Percentiles rank a stretch among this genome's conserved stretches.
phyloP scores from a whole-genome alignment of 2,888 invertebrate species.

The Hedya salicella region DNA sequence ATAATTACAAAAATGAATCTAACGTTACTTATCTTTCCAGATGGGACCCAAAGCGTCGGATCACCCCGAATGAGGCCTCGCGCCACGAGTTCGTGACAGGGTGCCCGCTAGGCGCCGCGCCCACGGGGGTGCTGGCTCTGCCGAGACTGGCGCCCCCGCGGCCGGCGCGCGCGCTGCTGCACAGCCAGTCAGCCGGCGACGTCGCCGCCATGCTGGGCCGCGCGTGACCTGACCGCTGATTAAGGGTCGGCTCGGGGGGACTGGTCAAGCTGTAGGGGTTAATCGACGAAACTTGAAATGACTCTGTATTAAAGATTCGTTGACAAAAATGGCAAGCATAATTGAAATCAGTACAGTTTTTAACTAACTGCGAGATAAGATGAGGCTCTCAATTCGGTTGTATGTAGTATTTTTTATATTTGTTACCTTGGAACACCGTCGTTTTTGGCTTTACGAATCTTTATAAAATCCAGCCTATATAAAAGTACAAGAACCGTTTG shows the following conservation, averaged over 20 bases:
- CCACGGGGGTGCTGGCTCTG: slow-evolving; percentile 77
- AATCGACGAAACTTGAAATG: no score
- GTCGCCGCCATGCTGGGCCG: slow-evolving; percentile 87
- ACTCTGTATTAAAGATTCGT: no score
- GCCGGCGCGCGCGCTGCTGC: slow-evolving; percentile 78
- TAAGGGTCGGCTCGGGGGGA: slow-evolving; percentile 56
- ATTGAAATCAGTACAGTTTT: no score
- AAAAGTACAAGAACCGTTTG: no score
- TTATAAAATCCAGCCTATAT: no score
- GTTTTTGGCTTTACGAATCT: no score
- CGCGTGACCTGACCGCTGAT: slow-evolving; percentile 83
- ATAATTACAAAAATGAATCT: no score
- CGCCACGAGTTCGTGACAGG: slow-evolving; percentile 93
- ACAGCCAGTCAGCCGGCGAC: slow-evolving; percentile 87
- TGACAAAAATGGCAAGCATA: no score
- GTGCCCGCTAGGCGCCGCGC: slow-evolving; percentile 71
- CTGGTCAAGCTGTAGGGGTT: slow-evolving; percentile 45
- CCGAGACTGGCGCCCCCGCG: slow-evolving; percentile 71
- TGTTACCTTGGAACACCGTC: no score
- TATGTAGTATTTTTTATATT: no score
- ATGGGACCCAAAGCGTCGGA: slow-evolving; percentile 96
- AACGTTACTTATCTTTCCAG: slow-evolving; percentile 71
- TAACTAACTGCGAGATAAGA: no score
- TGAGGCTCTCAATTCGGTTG: no score
- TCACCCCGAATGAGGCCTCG: slow-evolving; percentile 96